Conservation (phyloP, 2,888 invertebrate genomes). For the Scaptomyza tumidula region DNA sequence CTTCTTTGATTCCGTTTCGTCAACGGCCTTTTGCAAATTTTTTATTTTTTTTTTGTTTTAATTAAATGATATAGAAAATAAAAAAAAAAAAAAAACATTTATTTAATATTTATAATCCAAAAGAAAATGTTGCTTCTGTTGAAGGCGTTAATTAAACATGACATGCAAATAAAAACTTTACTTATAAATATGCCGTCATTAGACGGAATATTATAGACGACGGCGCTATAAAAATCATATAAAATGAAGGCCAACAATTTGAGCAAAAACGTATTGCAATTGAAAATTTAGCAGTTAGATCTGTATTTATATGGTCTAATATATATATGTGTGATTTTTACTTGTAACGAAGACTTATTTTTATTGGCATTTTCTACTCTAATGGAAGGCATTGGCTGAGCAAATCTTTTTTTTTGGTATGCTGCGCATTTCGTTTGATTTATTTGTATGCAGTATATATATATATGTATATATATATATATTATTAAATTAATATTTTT, state of each 20-base stretch:
- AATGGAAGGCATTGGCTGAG: slow-evolving; percentile 28
- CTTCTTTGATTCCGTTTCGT: slow-evolving; percentile 52
- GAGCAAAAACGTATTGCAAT: slow-evolving; percentile 16
- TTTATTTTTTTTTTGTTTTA: slow-evolving; percentile 32
- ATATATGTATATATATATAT: too few species aligned
- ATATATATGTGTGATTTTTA: background rate
- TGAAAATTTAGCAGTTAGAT: slow-evolving; percentile 2
- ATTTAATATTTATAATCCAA: slow-evolving; percentile 6
- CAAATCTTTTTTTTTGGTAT: slow-evolving; percentile 22
- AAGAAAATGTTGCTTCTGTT: slow-evolving; percentile 32
- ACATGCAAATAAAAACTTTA: slow-evolving; percentile 73
- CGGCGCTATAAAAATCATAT: slow-evolving; percentile 22
- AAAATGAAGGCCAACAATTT: slow-evolving; percentile 27
- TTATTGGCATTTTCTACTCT: background rate
- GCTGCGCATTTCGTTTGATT: slow-evolving; percentile 48
- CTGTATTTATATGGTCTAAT: background rate
- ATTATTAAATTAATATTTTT: slow-evolving; percentile 1
- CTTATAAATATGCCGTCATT: slow-evolving; percentile 66
- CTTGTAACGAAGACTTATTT: background rate
- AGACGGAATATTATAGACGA: slow-evolving; percentile 26
- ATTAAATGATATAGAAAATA: slow-evolving; percentile 5
- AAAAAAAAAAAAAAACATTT: background rate
- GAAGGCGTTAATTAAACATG: slow-evolving; percentile 79
- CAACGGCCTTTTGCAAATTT: slow-evolving; percentile 55
- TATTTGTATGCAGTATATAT: slow-evolving; percentile 30